phyloP scores from a whole-genome alignment of 2,797 vertebrate species.

The Aldrovandia affinis region DNA sequence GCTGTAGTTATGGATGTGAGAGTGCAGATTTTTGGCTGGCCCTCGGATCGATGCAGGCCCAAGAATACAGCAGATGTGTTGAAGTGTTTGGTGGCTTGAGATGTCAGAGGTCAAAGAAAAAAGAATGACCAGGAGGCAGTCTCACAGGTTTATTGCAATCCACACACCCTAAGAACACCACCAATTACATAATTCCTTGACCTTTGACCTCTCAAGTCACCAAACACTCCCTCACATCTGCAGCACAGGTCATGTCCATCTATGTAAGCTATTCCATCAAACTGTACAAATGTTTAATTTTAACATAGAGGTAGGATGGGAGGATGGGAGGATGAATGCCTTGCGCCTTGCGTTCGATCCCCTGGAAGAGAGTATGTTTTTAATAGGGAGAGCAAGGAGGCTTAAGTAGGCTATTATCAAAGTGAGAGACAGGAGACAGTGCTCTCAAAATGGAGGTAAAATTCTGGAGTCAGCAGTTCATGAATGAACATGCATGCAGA shows the following conservation, averaged over 20 bases:
- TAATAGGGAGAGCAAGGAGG: not conserved
- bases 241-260: too few species aligned
- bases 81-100: not conserved
- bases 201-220: too few species aligned
- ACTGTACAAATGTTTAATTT: not conserved
- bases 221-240: too few species aligned
- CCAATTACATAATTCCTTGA: not conserved
- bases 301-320: too few species aligned
- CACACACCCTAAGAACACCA: not conserved
- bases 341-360: not conserved
- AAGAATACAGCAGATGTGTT: not conserved
- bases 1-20: not conserved
- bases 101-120: not conserved
- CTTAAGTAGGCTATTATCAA: not conserved
- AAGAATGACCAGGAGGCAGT: not conserved
- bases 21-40: not conserved
- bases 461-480: not conserved
- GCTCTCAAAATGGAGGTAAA: not conserved
- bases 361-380: not conserved
- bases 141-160: not conserved
- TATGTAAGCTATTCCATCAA: too few species aligned
- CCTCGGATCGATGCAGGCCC: not conserved
- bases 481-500: not conserved
- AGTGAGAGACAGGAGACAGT: not conserved
- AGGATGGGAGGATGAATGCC: not conserved